Evolutionary conservation across 1,140 invertebrate genomes (phyloP), one percentile per base, ranked within the genome.

Genomic region (Vanessa tameamea): DNA sequence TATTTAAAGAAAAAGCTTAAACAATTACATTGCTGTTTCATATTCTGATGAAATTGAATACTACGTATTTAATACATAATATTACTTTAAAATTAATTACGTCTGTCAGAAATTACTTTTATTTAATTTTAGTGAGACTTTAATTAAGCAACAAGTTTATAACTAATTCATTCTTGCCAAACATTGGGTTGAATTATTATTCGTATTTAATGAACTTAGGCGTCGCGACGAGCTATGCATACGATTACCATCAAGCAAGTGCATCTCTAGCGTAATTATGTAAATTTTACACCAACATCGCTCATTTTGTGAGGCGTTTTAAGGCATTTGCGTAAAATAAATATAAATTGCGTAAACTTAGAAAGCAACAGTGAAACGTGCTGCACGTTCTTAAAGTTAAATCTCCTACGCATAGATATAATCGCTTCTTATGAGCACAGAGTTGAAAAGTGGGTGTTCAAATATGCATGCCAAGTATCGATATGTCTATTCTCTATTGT

Each of bases 251-350:
- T 78, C 78, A 64, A 77, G 57, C 72, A 68, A 82, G 78, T 84
- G 83, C 85, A 87, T 86, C 82, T 83, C 80, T 84, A 81, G 78
- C 78, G 81, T 84, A 84, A 90, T 85, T 88, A 90, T 88, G 85
- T 78, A 81, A 86, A 90, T 87, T 74, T 72, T 77, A 80, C 75
- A 78, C 78, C 82, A 83, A 83, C 83, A 82, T 81, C 75, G 73
- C 78, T 84, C 78, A 80, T 87, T 78, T 77, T 72, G 73, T 78
- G 78, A 72, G 78, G 72, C 74, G 75, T 83, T 85, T 82, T 78
- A 79, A 85, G 71, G 71, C 65, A 23, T 64, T 77, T 76, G 67
- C 64, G 64, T 76, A 72, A 76, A 76, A 72, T 70, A 76, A 72
- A 72, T 68, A 66, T 71, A 69, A 70, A 67, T 71, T 75, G 51